Evolutionary conservation across 2,113 vertebrate genomes (phyloP).

Genomic region (Mungos mungo): DNA sequence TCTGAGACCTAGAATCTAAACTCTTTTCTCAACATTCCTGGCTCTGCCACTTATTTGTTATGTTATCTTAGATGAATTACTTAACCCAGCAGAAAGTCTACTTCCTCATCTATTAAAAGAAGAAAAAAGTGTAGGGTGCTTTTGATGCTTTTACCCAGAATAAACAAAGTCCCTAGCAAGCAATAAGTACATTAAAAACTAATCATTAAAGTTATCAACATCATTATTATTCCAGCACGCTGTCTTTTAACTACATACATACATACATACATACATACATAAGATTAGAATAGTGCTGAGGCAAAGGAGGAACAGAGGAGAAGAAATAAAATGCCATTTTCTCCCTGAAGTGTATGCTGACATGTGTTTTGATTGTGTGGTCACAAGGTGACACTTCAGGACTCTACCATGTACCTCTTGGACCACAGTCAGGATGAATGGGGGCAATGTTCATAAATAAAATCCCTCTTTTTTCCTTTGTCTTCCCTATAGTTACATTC

Average conservation of each 20-base stretch:
- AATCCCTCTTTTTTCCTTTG: background rate
- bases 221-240: background rate
- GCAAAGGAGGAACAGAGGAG: background rate
- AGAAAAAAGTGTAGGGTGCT: background rate
- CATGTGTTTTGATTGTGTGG: background rate
- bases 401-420: background rate
- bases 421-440: background rate
- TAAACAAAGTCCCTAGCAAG: background rate
- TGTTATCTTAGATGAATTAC: background rate
- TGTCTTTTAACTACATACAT: background rate
- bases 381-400: background rate
- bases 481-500: background rate
- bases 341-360: background rate
- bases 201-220: background rate
- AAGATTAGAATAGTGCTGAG: background rate
- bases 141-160: background rate
- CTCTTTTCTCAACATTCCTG: background rate
- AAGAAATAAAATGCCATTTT: background rate
- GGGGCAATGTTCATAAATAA: background rate
- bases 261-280: background rate
- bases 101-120: background rate
- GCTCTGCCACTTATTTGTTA: background rate
- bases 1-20: background rate
- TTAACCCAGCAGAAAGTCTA: background rate
- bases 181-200: background rate